These are phyloP conservation scores for Cyrtorhinus lividipennis DNA, from an alignment of 1,140 invertebrate genomes.

Conservation along the genomic window DNA sequence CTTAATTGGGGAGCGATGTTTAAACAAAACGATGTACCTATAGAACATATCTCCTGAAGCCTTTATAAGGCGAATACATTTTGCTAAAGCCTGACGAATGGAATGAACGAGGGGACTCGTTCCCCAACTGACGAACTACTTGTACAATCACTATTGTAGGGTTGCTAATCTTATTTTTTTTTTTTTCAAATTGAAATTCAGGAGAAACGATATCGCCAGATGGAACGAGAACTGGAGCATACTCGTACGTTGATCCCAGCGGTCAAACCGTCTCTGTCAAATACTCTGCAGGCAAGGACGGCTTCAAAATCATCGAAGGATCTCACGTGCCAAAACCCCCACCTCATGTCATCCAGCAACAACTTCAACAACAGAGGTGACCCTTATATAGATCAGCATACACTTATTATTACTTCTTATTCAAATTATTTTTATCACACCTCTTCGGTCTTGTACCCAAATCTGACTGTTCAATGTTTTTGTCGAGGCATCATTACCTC, in stretches of 20 bases:
- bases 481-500: neutral
- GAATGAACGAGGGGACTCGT: too few relatives aligned
- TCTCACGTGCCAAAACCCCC: constrained; percentile 28
- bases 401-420: neutral
- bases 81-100: too few relatives aligned
- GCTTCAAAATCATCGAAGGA: constrained; percentile 30
- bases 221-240: constrained; percentile 44
- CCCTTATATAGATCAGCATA: constrained; percentile 2
- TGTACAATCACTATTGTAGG: too few relatives aligned
- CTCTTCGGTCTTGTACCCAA: neutral
- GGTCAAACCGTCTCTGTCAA: constrained; percentile 39
- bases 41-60: constrained; percentile 29
- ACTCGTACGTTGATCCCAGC: constrained; percentile 44
- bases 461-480: constrained; percentile 8
- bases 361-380: constrained; percentile 15
- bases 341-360: constrained; percentile 13
- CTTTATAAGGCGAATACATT: too few relatives aligned
- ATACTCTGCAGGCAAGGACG: constrained; percentile 35
- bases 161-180: too few relatives aligned
- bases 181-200: too few relatives aligned
- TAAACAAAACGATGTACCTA: constrained; percentile 27
- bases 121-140: too few relatives aligned
- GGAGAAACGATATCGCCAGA: constrained; percentile 45
- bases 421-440: too few relatives aligned
- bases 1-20: neutral